phyloP scores from a whole-genome alignment of 2,797 vertebrate genomes.

The Apogon hyalosoma region DNA sequence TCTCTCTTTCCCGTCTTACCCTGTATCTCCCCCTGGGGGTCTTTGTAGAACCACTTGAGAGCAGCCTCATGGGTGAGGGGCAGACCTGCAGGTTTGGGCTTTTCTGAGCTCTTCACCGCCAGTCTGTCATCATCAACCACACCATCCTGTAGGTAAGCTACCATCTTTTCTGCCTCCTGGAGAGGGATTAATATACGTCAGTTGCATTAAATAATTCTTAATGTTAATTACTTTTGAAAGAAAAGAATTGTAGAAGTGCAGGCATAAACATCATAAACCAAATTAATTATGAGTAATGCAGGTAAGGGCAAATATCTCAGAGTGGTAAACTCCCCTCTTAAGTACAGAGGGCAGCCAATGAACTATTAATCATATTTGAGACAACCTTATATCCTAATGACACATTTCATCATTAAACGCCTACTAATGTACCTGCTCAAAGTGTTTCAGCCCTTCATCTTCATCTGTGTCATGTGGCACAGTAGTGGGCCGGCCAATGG shows the following conservation, averaged over 20 bases:
- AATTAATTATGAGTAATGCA: too few species aligned
- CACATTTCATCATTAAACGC: neutral
- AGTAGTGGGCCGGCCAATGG: constrained; percentile 82
- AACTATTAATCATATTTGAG: neutral
- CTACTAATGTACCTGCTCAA: constrained; percentile 89
- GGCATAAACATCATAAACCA: too few species aligned
- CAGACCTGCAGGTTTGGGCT: constrained; percentile 89
- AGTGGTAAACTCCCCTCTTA: too few species aligned
- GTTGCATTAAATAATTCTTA: too few species aligned
- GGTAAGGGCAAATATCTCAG: too few species aligned
- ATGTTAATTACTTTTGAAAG: too few species aligned
- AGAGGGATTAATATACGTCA: neutral
- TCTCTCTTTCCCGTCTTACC: constrained; percentile 78
- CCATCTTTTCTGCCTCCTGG: constrained; percentile 99
- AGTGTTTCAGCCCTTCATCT: constrained; percentile 96
- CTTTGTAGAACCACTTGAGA: constrained; percentile 99
- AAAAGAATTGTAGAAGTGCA: too few species aligned
- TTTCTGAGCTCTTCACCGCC: constrained; percentile 88
- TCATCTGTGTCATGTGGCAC: constrained; percentile 91
- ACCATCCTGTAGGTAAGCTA: constrained; percentile 97
- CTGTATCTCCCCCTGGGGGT: constrained; percentile 98
- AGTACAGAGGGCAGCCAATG: neutral
- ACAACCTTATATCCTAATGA: neutral
- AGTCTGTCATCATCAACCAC: constrained; percentile 93
- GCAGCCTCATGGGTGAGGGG: constrained; percentile 92